Evolutionary conservation across 2,113 vertebrate species (phyloP).

Genomic region (Carettochelys insculpta): DNA sequence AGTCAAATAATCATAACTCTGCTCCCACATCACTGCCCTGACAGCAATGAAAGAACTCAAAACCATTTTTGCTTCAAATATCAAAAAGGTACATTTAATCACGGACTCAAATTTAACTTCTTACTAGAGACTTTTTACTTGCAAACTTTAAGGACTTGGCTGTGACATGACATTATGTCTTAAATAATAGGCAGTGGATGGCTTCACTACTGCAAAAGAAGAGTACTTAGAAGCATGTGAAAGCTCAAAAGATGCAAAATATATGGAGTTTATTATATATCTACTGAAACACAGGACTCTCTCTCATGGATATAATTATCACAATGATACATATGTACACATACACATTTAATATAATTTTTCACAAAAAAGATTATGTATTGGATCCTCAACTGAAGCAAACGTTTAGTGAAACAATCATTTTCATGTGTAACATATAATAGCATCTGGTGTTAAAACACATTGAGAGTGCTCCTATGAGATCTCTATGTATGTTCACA

Average conservation of each 20-base stretch:
- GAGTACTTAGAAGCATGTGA: neutral
- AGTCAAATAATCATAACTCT: neutral
- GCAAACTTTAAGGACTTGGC: neutral
- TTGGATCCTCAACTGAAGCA: neutral
- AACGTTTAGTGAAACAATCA: neutral
- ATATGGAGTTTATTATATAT: neutral
- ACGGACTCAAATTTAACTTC: neutral
- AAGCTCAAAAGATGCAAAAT: neutral
- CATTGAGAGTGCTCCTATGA: neutral
- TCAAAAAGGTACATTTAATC: neutral
- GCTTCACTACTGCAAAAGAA: neutral
- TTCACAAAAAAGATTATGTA: neutral
- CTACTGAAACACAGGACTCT: neutral
- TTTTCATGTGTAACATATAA: neutral
- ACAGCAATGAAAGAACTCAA: neutral
- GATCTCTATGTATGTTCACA: neutral
- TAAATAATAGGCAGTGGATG: neutral
- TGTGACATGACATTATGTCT: neutral
- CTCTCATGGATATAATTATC: neutral
- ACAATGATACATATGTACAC: neutral
- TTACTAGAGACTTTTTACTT: constrained; percentile 28
- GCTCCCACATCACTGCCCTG: neutral
- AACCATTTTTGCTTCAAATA: neutral
- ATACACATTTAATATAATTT: neutral
- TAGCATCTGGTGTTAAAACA: neutral